Evolutionary conservation across 2,113 vertebrate species (phyloP), one percentile per base, ranked within the genome.

Genomic region (Seriola quinqueradiata): DNA sequence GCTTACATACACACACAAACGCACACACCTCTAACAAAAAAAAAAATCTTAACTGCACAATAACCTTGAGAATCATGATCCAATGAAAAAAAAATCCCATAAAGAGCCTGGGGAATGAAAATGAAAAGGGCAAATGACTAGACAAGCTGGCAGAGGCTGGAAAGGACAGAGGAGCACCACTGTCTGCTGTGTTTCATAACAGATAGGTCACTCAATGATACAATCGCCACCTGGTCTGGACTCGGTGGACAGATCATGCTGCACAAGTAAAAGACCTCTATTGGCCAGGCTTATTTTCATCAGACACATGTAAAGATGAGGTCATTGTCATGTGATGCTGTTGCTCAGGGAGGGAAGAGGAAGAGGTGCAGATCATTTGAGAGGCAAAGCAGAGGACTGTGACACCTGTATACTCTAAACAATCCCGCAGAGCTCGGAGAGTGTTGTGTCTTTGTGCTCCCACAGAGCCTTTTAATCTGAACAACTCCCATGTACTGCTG

Each of bases 71-170:
- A 87, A 83, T 79, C 34, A 74, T 70, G 70, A 80, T 75, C 48
- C 81, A 83, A 72, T 77, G 59, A 75, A 67, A 76, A 77, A 63
- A 63, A 87, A 38, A 75, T 55, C 77, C 70, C 70, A 82, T 76
- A 83, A 90, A 88, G 70, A 75, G 72, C 65, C 54, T 8, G n/a
- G 81, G 40, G 77, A 87, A 85, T 87, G 40, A 77, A 90, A 81
- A 88, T 80, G 59, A 91, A 89, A 92, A 91, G 85, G 87, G 79
- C 83, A 83, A 87, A 87, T 83, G 89, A 91, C 86, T 76, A 84
- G 75, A 84, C 73, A 74, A 86, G 75, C 81, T 77, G 76, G 68
- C 71, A 44, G 80, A 65, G 64, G 79, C 58, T 60, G 70, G 52
- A 84, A 52, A 88, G 77, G 77, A 87, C 78, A 79, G 81, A 58